These are phyloP conservation scores for Cuniculus paca DNA, from an alignment of 2,797 vertebrate genomes.

Conservation along the genomic window DNA sequence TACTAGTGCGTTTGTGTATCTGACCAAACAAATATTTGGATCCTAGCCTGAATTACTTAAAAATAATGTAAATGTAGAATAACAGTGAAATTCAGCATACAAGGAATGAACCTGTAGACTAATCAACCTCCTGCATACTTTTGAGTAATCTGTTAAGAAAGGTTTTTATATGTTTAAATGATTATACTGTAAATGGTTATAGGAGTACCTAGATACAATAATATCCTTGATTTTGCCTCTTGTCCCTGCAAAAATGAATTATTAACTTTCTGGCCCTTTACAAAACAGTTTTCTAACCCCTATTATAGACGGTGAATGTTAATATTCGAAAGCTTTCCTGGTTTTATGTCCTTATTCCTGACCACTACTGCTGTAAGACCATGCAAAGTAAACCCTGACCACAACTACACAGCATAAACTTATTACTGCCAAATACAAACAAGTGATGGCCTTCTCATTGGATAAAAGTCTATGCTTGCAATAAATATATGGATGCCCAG, in stretches of 20 bases:
- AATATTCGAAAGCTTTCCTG: neutral
- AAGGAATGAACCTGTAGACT: neutral
- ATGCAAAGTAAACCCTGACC: neutral
- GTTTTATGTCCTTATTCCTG: neutral
- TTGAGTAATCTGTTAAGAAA: neutral
- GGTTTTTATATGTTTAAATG: neutral
- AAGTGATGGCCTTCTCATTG: neutral
- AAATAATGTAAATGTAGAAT: neutral
- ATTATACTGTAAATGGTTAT: neutral
- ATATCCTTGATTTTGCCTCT: neutral
- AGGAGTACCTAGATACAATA: neutral
- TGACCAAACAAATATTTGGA: slow-evolving; percentile 31
- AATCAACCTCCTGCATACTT: neutral
- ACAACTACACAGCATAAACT: neutral
- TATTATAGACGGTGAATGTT: neutral
- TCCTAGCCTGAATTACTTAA: neutral
- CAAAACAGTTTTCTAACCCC: neutral
- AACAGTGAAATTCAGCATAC: neutral
- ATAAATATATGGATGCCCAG: neutral
- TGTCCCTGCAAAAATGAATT: neutral
- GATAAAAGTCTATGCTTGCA: neutral
- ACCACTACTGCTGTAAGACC: neutral
- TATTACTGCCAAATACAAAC: neutral
- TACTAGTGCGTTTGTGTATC: neutral
- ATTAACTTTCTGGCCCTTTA: neutral